phyloP scores from a whole-genome alignment of 2,888 invertebrate species.

The Leptopilina myrica region DNA sequence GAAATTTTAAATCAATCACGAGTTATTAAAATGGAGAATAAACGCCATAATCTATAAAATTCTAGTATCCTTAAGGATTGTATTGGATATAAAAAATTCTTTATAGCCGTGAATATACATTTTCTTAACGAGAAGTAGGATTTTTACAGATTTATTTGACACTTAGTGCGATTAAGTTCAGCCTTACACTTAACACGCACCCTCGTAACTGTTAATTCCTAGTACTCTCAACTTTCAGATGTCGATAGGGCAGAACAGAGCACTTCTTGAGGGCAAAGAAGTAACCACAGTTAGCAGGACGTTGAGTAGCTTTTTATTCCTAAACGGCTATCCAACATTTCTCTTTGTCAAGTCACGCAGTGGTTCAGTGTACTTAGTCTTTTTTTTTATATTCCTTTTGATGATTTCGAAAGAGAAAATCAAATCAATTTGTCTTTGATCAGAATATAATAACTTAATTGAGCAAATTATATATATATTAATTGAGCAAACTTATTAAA shows the following conservation, averaged over 20 bases:
- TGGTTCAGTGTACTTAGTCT: conserved; percentile 9
- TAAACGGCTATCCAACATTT: conserved; percentile 62
- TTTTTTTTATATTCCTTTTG: not conserved
- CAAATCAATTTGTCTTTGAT: too few species aligned
- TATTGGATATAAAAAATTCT: not conserved
- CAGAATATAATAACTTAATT: too few species aligned
- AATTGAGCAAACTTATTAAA: too few species aligned
- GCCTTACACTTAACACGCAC: conserved; percentile 33
- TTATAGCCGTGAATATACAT: not conserved
- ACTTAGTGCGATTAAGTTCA: conserved; percentile 16
- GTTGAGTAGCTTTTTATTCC: conserved; percentile 66
- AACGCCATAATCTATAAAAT: too few species aligned
- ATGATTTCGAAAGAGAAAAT: not conserved
- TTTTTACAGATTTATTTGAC: conserved; percentile 7
- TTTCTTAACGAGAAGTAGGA: not conserved
- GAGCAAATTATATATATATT: too few species aligned
- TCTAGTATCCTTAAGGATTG: too few species aligned
- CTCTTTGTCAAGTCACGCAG: conserved; percentile 74
- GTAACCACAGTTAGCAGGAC: conserved; percentile 52
- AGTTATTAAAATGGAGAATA: not conserved
- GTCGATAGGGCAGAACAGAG: conserved; percentile 74
- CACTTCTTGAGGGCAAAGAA: conserved; percentile 52
- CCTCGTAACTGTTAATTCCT: conserved; percentile 44
- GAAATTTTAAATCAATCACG: not conserved
- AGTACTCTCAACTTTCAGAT: conserved; percentile 60